Evolutionary conservation across 2,797 vertebrate genomes (phyloP), one percentile per base, ranked within the genome.

Genomic region (Chromis chromis): DNA sequence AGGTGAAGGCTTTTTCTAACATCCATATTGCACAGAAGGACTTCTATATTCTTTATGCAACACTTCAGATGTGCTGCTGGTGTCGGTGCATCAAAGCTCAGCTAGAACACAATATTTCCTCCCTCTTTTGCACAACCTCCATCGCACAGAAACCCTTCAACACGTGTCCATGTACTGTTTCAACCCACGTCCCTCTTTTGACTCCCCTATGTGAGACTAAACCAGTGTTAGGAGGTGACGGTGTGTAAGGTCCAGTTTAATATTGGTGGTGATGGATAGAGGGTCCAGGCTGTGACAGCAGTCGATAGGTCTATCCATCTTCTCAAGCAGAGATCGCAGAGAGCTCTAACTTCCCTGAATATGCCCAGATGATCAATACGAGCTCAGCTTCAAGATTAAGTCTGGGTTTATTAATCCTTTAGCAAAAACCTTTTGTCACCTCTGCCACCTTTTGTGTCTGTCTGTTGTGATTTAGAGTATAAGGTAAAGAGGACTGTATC

Each of bases 61-160:
- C 40, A 12, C 19, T 31, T 82, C 70, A 55, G 70, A 63, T 82
- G 62, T 73, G 74, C 74, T 77, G 67, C 78, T 63, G 31, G 31
- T 73, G 83, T 77, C 60, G 70, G 76, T 74, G 77, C 72, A 73
- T 70, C 76, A 79, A 61, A 78, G 33, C 79, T 76, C 69, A 61
- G 55, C 60, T 39, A 33, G 53, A 76, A 65, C 65, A 72, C 31
- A 42, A 81, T 76, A 77, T 76, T 59, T 83, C 79, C 72, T 79
- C 52, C 42, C 40, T 10, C 42, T 19, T 44, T 7, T 17, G 3
- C 9, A 2, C 19, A 48, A 48, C 46, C 46, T 48, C 12, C 42
- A 19, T 6, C 4, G 13, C 1, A 27, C 6, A 44, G 7, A 28
- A 28, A 10, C 21, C 28, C 12, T 58, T 65, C 74, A 86, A 90